Evolutionary conservation across 2,888 invertebrate species (phyloP).

Genomic region (Eumerus sabulonum): DNA sequence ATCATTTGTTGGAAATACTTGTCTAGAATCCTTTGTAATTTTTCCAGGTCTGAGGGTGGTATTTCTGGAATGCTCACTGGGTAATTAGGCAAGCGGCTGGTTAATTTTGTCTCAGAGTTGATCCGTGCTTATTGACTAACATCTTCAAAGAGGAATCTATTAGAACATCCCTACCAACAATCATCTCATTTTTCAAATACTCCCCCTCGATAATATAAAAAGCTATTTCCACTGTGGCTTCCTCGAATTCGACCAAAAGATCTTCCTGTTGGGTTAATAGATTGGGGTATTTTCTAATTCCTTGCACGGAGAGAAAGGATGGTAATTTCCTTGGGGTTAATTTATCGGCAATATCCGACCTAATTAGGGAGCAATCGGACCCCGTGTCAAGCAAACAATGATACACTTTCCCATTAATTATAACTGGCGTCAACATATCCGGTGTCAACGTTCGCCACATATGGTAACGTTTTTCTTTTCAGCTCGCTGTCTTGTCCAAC

Average conservation of each 20-base stretch:
- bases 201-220: constrained; percentile 30
- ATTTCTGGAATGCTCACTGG: constrained; percentile 11
- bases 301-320: constrained; percentile 29
- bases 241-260: constrained; percentile 36
- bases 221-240: constrained; percentile 26
- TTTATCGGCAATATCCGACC: constrained; percentile 39
- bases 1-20: constrained; percentile 37
- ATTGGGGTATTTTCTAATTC: constrained; percentile 21
- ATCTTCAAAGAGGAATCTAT: constrained; percentile 20
- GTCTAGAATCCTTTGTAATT: constrained; percentile 24
- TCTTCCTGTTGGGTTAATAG: constrained; percentile 18
- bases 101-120: constrained; percentile 17
- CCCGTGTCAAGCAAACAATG: constrained; percentile 39
- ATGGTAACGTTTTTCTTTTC: constrained; percentile 20
- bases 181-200: constrained; percentile 31
- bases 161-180: constrained; percentile 33
- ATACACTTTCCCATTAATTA: constrained; percentile 48
- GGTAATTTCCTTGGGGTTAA: constrained; percentile 30
- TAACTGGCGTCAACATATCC: constrained; percentile 9
- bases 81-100: constrained; percentile 9
- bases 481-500: constrained; percentile 29
- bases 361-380: constrained; percentile 42
- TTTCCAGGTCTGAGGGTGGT: constrained; percentile 7
- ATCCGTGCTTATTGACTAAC: constrained; percentile 24
- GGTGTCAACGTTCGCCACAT: neutral